A percentile compares a stretch with the other conserved stretches of the same genome.
These are phyloP conservation scores for Littorina saxatilis DNA, from an alignment of 1,140 invertebrate species.

Conservation along the genomic window DNA sequence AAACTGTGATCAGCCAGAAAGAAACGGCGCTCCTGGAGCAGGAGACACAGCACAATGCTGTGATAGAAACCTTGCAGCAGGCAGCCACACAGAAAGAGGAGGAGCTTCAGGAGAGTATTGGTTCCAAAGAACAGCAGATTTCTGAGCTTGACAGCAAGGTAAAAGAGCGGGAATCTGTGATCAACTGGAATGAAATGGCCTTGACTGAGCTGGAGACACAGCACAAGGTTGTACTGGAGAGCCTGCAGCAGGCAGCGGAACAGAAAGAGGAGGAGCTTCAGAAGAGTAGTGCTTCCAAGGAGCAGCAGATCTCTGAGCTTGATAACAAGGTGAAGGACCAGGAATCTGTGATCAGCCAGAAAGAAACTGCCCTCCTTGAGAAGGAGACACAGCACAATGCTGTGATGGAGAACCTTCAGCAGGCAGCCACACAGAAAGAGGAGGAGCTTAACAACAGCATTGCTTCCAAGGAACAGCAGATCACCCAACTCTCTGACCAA, in stretches of 20 bases:
- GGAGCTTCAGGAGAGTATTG: not conserved
- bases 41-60: not conserved
- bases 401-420: not conserved
- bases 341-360: not conserved
- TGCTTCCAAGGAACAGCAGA: too few species aligned
- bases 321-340: not conserved
- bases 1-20: not conserved
- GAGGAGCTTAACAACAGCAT: too few species aligned
- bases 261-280: constrained; percentile 1
- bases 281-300: not conserved
- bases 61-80: not conserved
- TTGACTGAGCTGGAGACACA: not conserved
- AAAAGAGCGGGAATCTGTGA: not conserved
- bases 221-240: not conserved
- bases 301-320: not conserved
- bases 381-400: not conserved
- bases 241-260: not conserved
- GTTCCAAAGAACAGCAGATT: not conserved
- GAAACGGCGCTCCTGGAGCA: not conserved
- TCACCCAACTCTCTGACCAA: too few species aligned
- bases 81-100: not conserved
- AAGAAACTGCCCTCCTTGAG: not conserved
- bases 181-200: not conserved
- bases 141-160: not conserved
- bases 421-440: not conserved